Conservation (phyloP, 2,888 invertebrate species). For the Octodonta nipae region DNA sequence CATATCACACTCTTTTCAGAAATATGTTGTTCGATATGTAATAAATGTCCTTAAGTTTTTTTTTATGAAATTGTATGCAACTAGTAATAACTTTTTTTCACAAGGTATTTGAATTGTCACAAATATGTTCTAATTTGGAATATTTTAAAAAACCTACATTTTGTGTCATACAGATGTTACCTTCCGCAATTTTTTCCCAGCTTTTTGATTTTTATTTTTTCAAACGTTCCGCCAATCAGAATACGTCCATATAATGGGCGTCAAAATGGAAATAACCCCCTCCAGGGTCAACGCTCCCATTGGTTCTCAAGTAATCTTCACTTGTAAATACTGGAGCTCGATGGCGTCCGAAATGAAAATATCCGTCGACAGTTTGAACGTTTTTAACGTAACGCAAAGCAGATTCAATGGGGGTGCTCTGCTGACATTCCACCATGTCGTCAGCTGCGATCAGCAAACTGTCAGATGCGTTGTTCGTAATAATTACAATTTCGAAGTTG, state of each 20-base stretch:
- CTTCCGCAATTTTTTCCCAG: too few relatives aligned
- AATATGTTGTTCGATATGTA: too few relatives aligned
- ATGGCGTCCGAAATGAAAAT: conserved; percentile 13
- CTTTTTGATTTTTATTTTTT: conserved; percentile 4
- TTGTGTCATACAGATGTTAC: too few relatives aligned
- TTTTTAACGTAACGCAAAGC: conserved; percentile 11
- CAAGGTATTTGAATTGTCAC: too few relatives aligned
- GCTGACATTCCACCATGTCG: conserved; percentile 26
- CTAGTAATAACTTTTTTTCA: too few relatives aligned
- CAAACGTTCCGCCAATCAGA: too few relatives aligned
- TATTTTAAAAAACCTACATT: too few relatives aligned
- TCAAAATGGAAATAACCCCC: conserved; percentile 37
- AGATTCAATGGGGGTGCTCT: conserved; percentile 14
- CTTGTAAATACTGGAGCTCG: conserved; percentile 38
- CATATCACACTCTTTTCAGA: too few relatives aligned
- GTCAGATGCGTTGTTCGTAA: conserved; percentile 17
- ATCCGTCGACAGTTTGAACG: conserved; percentile 15
- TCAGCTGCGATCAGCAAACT: conserved; percentile 22
- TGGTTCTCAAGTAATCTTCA: conserved; percentile 34
- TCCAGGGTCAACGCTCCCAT: conserved; percentile 32
- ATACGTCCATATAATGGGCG: conserved; percentile 12
- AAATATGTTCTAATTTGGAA: too few relatives aligned
- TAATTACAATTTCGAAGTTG: conserved; percentile 12
- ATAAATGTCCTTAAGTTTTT: too few relatives aligned
- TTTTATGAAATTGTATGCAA: too few relatives aligned